Percentiles rank a stretch among this genome's conserved stretches.
phyloP scores from a whole-genome alignment of 2,113 vertebrate species.

The Brachirus orientalis region DNA sequence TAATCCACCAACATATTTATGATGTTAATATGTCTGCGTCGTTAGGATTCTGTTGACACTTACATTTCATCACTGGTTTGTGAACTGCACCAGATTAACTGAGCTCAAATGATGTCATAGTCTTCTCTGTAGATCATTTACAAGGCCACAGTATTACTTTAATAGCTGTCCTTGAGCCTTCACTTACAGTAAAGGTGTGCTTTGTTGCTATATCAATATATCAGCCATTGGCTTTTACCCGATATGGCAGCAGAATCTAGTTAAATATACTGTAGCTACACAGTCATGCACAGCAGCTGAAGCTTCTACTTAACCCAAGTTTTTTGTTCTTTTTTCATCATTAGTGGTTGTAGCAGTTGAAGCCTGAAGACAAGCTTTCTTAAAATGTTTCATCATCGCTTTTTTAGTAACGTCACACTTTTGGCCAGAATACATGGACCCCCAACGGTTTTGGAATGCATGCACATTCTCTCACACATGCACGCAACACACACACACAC shows the following conservation, averaged over 20 bases:
- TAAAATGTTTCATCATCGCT: slow-evolving; percentile 24
- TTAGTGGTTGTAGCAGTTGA: slow-evolving; percentile 11
- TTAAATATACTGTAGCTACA: slow-evolving; percentile 4
- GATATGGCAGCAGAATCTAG: slow-evolving; percentile 27
- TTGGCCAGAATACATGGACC: slow-evolving; percentile 17
- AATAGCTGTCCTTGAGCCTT: slow-evolving; percentile 42
- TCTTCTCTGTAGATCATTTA: slow-evolving; percentile 40
- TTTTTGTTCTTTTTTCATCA: slow-evolving; percentile 2
- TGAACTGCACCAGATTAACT: slow-evolving; percentile 1
- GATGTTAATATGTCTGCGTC: not conserved
- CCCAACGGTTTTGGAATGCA: slow-evolving; percentile 24
- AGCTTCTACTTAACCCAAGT: not conserved
- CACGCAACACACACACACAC: slow-evolving; percentile 5
- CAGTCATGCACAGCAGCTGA: not conserved
- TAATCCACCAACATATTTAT: not conserved
- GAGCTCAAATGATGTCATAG: not conserved
- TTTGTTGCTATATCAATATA: slow-evolving; percentile 58
- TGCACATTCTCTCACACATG: not conserved
- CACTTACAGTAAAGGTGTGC: slow-evolving; percentile 11
- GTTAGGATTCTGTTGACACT: slow-evolving; percentile 1
- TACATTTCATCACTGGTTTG: not conserved
- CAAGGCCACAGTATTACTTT: slow-evolving; percentile 20
- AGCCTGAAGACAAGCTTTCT: slow-evolving; percentile 21
- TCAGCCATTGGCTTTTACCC: slow-evolving; percentile 49
- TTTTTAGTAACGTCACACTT: slow-evolving; percentile 43